Evolutionary conservation across 2,797 vertebrate genomes (phyloP).

Genomic region (Pantherophis vulpinus): DNA sequence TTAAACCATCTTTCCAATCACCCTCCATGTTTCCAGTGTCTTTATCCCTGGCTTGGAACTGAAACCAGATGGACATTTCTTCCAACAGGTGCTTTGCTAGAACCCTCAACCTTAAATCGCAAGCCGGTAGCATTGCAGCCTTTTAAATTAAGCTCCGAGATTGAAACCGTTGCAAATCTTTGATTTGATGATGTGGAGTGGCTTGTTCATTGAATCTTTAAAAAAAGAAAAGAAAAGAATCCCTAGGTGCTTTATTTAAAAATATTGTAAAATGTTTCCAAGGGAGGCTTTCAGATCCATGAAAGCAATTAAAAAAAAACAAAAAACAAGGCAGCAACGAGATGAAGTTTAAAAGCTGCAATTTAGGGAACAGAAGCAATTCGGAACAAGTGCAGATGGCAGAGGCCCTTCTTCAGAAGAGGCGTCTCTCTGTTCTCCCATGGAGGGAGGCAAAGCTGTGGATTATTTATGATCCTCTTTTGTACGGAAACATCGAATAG

Average conservation of each 20-base stretch:
- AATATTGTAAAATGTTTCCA: not conserved
- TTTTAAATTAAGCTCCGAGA: not conserved
- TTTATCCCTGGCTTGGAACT: too few species aligned
- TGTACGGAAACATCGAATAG: not conserved
- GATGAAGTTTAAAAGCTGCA: not conserved
- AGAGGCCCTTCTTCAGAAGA: not conserved
- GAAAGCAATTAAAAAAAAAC: not conserved
- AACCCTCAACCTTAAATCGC: not conserved
- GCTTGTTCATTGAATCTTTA: not conserved
- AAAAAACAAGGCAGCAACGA: too few species aligned
- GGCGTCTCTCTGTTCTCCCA: not conserved
- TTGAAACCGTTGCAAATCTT: not conserved
- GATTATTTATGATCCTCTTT: not conserved
- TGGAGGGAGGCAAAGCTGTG: not conserved
- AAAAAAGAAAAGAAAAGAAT: not conserved
- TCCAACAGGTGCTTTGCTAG: too few species aligned
- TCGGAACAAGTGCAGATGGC: not conserved
- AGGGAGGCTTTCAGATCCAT: not conserved
- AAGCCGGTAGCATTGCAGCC: not conserved
- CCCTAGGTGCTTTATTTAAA: not conserved
- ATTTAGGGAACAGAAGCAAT: not conserved
- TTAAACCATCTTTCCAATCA: too few species aligned
- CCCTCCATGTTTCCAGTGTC: too few species aligned
- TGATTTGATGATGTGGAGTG: not conserved
- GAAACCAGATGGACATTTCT: too few species aligned